Percentiles rank a stretch among this genome's conserved stretches.
phyloP scores from a whole-genome alignment of 1,140 invertebrate species.

The Fopius arisanus region DNA sequence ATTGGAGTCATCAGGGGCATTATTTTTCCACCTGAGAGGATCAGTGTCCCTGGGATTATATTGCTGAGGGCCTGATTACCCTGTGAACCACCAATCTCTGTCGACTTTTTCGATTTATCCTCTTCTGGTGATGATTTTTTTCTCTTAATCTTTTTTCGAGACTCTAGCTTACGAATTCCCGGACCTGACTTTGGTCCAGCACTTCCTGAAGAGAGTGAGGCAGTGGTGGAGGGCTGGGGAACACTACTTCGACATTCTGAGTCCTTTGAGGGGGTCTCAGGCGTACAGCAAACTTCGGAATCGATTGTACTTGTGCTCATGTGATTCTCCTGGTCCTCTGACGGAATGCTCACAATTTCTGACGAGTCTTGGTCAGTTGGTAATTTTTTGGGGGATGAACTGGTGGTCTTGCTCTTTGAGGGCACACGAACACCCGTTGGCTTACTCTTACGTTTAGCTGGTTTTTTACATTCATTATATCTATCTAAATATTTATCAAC shows the following conservation, averaged over 20 bases:
- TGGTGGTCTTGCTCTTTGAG: conserved; percentile 45
- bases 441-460: conserved; percentile 47
- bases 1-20: conserved; percentile 60
- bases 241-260: conserved; percentile 13
- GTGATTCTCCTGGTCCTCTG: conserved; percentile 62
- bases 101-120: conserved; percentile 40
- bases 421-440: conserved; percentile 45
- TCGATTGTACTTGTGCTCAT: conserved; percentile 48
- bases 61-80: conserved; percentile 46
- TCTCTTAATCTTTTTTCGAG: conserved; percentile 35
- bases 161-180: conserved; percentile 41
- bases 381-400: conserved; percentile 42
- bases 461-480: conserved; percentile 48
- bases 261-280: background rate
- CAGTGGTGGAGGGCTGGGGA: background rate
- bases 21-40: conserved; percentile 58
- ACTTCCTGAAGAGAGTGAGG: background rate
- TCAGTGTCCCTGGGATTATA: conserved; percentile 54
- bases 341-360: conserved; percentile 39
- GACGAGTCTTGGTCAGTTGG: conserved; percentile 35
- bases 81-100: conserved; percentile 14
- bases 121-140: conserved; percentile 42
- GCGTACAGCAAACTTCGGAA: conserved; percentile 27
- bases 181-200: conserved; percentile 15
- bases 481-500: conserved; percentile 48